Conservation (phyloP, 2,888 invertebrate genomes). For the Amblyteles armatorius region DNA sequence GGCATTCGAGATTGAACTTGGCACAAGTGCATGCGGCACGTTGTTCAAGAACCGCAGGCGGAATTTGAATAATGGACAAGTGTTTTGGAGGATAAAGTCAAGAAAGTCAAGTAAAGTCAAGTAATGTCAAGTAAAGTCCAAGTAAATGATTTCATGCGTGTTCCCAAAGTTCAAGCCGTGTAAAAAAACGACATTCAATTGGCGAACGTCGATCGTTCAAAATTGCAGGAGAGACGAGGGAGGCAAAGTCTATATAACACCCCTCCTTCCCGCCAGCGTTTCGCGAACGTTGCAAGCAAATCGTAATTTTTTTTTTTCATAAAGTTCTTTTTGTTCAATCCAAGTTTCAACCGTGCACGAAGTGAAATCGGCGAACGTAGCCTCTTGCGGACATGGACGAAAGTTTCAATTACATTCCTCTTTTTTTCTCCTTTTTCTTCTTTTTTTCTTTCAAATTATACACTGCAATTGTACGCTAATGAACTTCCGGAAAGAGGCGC, state of each 20-base stretch:
- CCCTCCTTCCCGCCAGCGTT: too few species aligned
- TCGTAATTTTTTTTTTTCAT: background rate
- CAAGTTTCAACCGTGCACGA: background rate
- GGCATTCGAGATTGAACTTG: conserved; percentile 28
- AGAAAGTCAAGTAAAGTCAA: conserved; percentile 16
- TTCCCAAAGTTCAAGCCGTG: conserved; percentile 21
- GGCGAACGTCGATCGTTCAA: background rate
- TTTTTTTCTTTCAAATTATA: conserved; percentile 28
- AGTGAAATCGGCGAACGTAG: background rate
- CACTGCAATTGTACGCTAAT: conserved; percentile 30
- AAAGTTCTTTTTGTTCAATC: background rate
- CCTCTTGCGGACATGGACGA: background rate
- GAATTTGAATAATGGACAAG: conserved; percentile 3
- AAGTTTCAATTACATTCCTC: background rate
- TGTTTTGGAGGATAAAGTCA: background rate
- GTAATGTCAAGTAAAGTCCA: too few species aligned
- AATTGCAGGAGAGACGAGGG: background rate
- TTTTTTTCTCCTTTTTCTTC: background rate
- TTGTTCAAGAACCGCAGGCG: background rate
- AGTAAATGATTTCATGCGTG: background rate
- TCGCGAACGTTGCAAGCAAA: background rate
- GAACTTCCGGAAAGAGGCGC: conserved; percentile 31
- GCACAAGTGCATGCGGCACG: background rate
- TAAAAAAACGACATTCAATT: background rate
- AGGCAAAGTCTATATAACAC: conserved; percentile 8